Evolutionary conservation across 2,888 invertebrate species (phyloP).

Genomic region (Rosalia funebris): DNA sequence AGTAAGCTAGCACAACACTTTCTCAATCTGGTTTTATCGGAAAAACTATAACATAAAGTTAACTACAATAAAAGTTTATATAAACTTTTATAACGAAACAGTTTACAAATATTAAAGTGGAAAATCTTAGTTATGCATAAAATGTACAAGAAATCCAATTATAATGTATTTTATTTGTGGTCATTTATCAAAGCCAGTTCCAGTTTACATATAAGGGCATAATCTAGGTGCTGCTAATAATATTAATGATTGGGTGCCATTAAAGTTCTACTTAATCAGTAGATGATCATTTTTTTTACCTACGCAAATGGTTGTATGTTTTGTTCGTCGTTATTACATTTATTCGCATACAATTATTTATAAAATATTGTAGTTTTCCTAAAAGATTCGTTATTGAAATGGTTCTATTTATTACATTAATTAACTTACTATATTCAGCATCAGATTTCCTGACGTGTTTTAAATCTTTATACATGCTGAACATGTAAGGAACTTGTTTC

Average conservation of each 20-base stretch:
- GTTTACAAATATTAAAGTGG: constrained; percentile 50
- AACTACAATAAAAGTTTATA: constrained; percentile 48
- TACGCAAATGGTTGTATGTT: not conserved
- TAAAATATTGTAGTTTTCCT: not conserved
- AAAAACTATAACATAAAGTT: constrained; percentile 46
- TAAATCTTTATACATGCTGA: not conserved
- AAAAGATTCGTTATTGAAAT: not conserved
- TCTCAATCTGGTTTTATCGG: constrained; percentile 36
- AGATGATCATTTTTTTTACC: constrained; percentile 35
- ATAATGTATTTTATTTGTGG: constrained; percentile 53
- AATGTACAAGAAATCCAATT: constrained; percentile 55
- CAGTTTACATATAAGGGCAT: constrained; percentile 53
- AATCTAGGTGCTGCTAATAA: constrained; percentile 49
- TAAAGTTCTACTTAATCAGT: constrained; percentile 40
- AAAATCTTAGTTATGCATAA: constrained; percentile 52
- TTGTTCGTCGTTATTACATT: not conserved
- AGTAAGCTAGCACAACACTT: constrained; percentile 28
- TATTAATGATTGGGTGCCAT: constrained; percentile 50
- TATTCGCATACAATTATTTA: not conserved
- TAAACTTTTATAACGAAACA: constrained; percentile 46
- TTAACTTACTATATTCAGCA: not conserved
- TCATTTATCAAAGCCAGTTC: constrained; percentile 51
- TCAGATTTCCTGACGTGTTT: not conserved
- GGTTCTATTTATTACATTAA: not conserved
- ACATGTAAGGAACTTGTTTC: too few relatives aligned